A percentile compares a stretch with the other conserved stretches of the same genome.
Evolutionary conservation across 2,888 invertebrate species (phyloP).

Genomic region (Listrodromus nycthemerus): DNA sequence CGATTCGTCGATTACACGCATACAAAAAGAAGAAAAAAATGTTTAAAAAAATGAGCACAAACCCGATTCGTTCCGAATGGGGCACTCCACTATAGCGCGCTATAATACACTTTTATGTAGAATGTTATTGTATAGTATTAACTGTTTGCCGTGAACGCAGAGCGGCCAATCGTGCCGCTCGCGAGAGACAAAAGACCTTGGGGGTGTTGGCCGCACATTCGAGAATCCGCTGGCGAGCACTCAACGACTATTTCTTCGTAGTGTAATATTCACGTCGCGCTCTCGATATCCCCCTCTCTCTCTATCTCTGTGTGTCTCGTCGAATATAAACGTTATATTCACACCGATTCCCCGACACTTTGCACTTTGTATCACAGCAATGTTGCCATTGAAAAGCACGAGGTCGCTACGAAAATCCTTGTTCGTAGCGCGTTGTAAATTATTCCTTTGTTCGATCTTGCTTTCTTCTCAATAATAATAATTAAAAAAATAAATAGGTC

Average conservation of each 20-base stretch:
- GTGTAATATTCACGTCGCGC: constrained; percentile 17
- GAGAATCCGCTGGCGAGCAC: constrained; percentile 20
- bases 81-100: constrained; percentile 25
- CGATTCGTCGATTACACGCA: constrained; percentile 26
- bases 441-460: background rate
- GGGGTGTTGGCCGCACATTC: constrained; percentile 40
- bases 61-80: background rate
- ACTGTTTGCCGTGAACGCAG: constrained; percentile 35
- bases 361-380: constrained; percentile 30
- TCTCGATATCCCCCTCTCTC: constrained; percentile 19
- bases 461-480: background rate
- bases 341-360: constrained; percentile 30
- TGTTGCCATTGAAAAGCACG: constrained; percentile 20
- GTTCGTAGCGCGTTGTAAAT: background rate
- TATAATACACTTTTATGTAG: background rate
- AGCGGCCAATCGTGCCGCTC: constrained; percentile 22
- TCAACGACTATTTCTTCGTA: constrained; percentile 37
- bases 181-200: constrained; percentile 62
- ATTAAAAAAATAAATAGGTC: constrained; percentile 43
- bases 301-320: background rate
- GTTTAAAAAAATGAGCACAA: constrained; percentile 33
- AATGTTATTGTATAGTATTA: constrained; percentile 17
- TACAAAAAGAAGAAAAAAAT: constrained; percentile 12
- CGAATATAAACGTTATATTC: constrained; percentile 11
- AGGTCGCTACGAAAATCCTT: background rate